Base-by-base conservation (phyloP, 23 tunicate genomes). In the Trididemnum clinides region DNA sequence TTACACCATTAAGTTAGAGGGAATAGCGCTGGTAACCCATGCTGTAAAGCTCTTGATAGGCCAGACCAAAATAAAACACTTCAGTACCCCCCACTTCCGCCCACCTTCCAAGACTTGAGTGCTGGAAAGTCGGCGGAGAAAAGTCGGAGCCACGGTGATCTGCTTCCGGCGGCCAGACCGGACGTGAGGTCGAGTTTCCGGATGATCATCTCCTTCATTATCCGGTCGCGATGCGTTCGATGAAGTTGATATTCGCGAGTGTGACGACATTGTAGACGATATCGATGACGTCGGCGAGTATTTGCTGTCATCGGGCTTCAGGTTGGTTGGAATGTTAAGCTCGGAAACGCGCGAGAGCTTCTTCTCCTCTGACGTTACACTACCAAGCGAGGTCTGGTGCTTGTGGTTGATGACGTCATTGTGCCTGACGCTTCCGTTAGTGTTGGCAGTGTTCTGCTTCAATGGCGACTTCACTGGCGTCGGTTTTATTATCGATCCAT, bases 31-130 rank as follows among this genome's bases (percentile, higher is more conserved):
- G n/a, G n/a, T n/a, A n/a, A n/a, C n/a, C n/a, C n/a, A n/a, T n/a
- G n/a, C n/a, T n/a, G n/a, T n/a, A n/a, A n/a, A n/a, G n/a, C n/a
- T n/a, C n/a, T n/a, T n/a, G n/a, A n/a, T n/a, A n/a, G n/a, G n/a
- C n/a, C n/a, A n/a, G n/a, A n/a, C n/a, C n/a, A n/a, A n/a, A n/a
- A n/a, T n/a, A n/a, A n/a, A n/a, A n/a, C n/a, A n/a, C n/a, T n/a
- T n/a, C n/a, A n/a, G n/a, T n/a, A n/a, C n/a, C n/a, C n/a, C n/a
- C n/a, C n/a, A n/a, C n/a, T n/a, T n/a, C n/a, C n/a, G n/a, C 86
- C 6, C 33, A 89, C 98, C 98, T 85, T 94, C 98, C 1, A 89
- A 64, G 15, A 94, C 95, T 94, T 94, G 98, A 1, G 98, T 94
- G 83, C 98, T 94, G 34, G 98, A 94, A 35, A 94, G 64, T 50